Base-by-base conservation (phyloP, 64 coral and sea anemone genomes). In the Anthopleura sola region DNA sequence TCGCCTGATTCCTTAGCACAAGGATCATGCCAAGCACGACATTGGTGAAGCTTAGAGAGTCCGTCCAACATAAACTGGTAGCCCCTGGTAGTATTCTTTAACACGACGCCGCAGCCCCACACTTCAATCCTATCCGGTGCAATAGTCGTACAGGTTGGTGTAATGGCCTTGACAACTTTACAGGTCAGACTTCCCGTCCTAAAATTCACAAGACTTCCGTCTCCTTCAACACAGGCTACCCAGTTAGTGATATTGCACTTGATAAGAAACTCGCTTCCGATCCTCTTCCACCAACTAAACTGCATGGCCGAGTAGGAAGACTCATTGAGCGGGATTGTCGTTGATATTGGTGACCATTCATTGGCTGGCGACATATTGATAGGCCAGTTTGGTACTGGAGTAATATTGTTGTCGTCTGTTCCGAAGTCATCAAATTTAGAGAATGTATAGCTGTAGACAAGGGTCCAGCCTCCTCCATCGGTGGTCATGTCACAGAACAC, bases 191-290 rank as follows among this genome's bases (percentile, higher is more conserved):
- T 86, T 33, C 89, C 82, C 6, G 82, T 13, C 37, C n/a, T 40
- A 83, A 83, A 90, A 69, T 78, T 54, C 9, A 86, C 83, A 23
- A 90, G 37, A 78, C 83, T 79, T 13, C 88, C 88, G 19, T 66
- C 85, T 85, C 88, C 83, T 29, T 85, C 82, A 33, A 37, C 20
- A 31, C 88, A 90, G 6, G 64, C 26, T 36, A 90, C 78, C 88
- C 88, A 90, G 88, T 90, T 69, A 31, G 50, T 78, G 48, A 40
- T 20, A 28, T 85, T 90, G 4, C 60, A 85, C 49, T 90, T 90
- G 20, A 81, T 12, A 24, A 81, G 26, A 49, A 79, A 3, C n/a
- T 79, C 20, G 31, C 40, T 3, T 6, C 40, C 40, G 9, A 44
- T 44, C 40, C 9, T 44, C 40, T 44, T 44, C 40, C 66, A 23